Conservation (phyloP, 2,797 vertebrate genomes). For the Neosilurus hyrtlii region DNA sequence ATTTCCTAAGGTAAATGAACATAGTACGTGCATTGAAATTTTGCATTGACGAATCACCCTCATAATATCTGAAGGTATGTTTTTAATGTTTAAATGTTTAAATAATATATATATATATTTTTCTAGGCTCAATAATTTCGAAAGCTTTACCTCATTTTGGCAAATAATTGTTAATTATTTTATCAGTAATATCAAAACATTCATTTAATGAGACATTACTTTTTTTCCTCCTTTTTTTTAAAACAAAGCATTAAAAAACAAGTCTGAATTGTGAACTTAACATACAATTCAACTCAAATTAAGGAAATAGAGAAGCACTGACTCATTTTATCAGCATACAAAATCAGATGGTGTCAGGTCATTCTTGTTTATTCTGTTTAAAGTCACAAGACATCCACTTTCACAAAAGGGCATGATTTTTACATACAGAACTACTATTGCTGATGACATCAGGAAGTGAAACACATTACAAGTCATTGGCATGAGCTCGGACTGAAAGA, state of each 20-base stretch:
- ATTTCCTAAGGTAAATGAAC: no score
- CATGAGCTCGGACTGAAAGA: neutral
- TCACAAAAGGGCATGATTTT: neutral
- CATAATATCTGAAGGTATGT: no score
- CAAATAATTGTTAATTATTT: neutral
- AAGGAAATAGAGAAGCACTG: neutral
- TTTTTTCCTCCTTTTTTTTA: conserved; percentile 10
- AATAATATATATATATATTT: no score
- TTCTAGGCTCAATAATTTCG: no score
- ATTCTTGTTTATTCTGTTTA: conserved; percentile 17
- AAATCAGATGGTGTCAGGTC: neutral
- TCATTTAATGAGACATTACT: neutral
- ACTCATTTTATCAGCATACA: neutral
- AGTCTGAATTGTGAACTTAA: neutral
- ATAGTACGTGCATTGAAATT: no score
- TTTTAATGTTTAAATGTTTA: no score
- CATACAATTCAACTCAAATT: neutral
- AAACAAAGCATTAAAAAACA: conserved; percentile 19
- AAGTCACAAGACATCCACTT: conserved; percentile 5
- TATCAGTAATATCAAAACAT: neutral
- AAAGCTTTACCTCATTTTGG: no score
- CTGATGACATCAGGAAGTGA: neutral
- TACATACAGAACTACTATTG: neutral
- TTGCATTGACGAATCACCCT: no score
- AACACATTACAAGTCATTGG: neutral